Evolutionary conservation across 2,888 invertebrate species (phyloP).

Genomic region (Microplitis deprimator): DNA sequence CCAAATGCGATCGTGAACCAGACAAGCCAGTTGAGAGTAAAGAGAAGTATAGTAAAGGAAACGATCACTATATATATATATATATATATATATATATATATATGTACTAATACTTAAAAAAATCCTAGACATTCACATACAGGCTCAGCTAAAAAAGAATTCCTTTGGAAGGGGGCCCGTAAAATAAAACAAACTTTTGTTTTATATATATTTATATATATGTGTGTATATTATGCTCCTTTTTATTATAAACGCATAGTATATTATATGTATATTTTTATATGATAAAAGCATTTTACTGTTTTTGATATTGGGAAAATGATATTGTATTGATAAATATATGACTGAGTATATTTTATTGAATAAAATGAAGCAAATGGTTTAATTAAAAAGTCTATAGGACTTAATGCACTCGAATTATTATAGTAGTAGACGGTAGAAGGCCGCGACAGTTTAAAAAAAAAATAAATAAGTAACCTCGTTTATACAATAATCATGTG

Average conservation of each 20-base stretch:
- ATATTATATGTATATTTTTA: neutral
- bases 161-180: neutral
- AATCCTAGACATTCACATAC: neutral
- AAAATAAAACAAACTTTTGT: conserved; percentile 11
- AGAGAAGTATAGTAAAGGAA: neutral
- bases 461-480: neutral
- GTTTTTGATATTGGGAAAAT: neutral
- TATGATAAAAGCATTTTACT: neutral
- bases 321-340: neutral
- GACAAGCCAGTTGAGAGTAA: neutral
- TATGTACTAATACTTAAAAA: neutral
- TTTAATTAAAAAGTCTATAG: neutral
- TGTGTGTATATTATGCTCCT: no score
- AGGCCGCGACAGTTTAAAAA: neutral
- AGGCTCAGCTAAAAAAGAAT: neutral
- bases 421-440: neutral
- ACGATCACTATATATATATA: neutral
- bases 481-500: neutral
- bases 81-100: conserved; percentile 1
- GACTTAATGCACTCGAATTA: neutral
- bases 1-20: conserved; percentile 24
- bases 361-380: neutral
- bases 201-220: neutral
- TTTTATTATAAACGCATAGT: neutral
- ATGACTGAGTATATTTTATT: neutral